Evolutionary conservation across 2,113 vertebrate genomes (phyloP).

Genomic region (Edolisoma coerulescens): DNA sequence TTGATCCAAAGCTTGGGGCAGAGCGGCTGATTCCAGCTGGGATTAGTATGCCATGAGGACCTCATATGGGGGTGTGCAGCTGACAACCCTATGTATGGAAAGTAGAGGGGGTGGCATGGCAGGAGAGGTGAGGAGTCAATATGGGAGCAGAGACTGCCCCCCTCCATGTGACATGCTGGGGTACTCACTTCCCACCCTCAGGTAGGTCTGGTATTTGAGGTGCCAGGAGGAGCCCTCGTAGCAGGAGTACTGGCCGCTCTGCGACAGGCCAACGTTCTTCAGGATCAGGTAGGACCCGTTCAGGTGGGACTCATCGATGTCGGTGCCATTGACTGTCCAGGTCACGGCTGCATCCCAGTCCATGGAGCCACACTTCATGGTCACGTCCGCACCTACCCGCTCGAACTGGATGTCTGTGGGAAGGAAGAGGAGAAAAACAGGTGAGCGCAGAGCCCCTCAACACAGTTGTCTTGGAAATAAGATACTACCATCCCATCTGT

Average conservation of each 20-base stretch:
- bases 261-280: constrained; percentile 78
- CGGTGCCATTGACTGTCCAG: constrained; percentile 92
- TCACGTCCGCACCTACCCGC: constrained; percentile 84
- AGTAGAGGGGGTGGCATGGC: not conserved
- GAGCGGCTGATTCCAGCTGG: not conserved
- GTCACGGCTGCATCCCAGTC: constrained; percentile 82
- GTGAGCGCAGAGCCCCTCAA: not conserved
- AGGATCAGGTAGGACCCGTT: constrained; percentile 84
- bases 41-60: not conserved
- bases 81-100: rapidly evolving
- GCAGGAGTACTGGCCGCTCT: constrained; percentile 90
- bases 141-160: not conserved
- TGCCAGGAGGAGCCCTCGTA: constrained; percentile 92
- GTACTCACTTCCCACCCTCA: constrained; percentile 90
- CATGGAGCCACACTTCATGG: constrained; percentile 89
- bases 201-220: constrained; percentile 84
- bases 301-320: constrained; percentile 80
- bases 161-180: rapidly evolving
- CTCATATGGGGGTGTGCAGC: rapidly evolving
- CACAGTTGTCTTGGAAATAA: not conserved
- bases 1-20: not conserved
- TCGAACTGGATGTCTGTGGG: constrained; percentile 86
- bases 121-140: not conserved
- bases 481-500: not conserved
- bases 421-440: not conserved